Evolutionary conservation across 2,888 invertebrate species (phyloP).

Genomic region (Synergus gifuensis): DNA sequence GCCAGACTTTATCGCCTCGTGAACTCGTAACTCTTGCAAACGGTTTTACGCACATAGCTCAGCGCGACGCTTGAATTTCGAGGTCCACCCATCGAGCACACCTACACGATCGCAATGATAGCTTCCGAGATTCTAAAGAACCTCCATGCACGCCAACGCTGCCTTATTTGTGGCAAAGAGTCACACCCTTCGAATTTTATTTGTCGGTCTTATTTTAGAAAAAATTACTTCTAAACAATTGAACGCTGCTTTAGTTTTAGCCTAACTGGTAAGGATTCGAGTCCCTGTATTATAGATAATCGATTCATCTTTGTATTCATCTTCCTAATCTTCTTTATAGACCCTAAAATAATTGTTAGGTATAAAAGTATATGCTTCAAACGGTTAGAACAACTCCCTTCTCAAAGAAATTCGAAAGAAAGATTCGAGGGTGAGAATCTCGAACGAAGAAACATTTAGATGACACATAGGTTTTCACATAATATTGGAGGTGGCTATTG

Average conservation of each 20-base stretch:
- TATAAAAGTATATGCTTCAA: too few species aligned
- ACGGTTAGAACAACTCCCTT: too few species aligned
- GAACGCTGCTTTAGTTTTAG: too few species aligned
- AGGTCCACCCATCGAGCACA: constrained; percentile 21
- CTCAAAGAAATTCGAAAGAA: constrained; percentile 46
- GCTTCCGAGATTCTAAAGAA: constrained; percentile 31
- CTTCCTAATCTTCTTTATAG: too few species aligned
- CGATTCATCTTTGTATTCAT: too few species aligned
- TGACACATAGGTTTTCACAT: constrained; percentile 60
- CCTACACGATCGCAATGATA: constrained; percentile 33
- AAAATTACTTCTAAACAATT: not conserved
- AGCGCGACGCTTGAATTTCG: constrained; percentile 52
- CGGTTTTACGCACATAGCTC: constrained; percentile 55
- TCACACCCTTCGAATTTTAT: not conserved
- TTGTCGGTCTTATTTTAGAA: not conserved
- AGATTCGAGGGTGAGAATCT: constrained; percentile 21
- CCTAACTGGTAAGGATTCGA: too few species aligned
- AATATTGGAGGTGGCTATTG: constrained; percentile 47
- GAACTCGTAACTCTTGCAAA: constrained; percentile 74
- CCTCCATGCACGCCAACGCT: not conserved
- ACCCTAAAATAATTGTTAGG: too few species aligned
- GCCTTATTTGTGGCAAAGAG: constrained; percentile 3
- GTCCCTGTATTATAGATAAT: too few species aligned
- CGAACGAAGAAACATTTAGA: constrained; percentile 53
- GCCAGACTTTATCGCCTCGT: constrained; percentile 73